phyloP scores from a whole-genome alignment of 1,140 invertebrate species.

The Hycleus phaleratus region DNA sequence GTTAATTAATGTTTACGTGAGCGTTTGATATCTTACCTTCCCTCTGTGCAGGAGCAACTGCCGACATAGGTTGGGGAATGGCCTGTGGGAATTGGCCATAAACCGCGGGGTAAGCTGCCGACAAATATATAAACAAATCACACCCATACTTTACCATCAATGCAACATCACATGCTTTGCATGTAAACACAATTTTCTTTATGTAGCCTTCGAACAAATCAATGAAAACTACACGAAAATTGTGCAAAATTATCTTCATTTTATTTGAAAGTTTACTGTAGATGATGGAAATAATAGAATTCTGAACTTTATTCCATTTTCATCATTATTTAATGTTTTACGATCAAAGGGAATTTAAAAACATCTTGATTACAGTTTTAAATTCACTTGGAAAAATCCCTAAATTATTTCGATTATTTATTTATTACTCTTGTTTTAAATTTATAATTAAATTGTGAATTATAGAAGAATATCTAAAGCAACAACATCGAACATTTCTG shows the following conservation, averaged over 20 bases:
- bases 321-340: too few species aligned
- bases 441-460: too few species aligned
- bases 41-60: constrained; percentile 83
- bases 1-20: constrained; percentile 18
- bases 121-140: constrained; percentile 55
- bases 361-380: too few species aligned
- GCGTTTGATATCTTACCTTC: constrained; percentile 69
- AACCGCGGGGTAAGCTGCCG: constrained; percentile 88
- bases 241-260: too few species aligned
- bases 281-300: too few species aligned
- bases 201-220: too few species aligned
- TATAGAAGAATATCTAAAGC: constrained; percentile 17
- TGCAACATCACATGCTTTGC: constrained; percentile 32
- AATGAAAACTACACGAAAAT: too few species aligned
- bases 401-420: too few species aligned
- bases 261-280: too few species aligned
- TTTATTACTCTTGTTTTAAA: neutral
- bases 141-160: constrained; percentile 41
- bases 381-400: too few species aligned
- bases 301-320: too few species aligned
- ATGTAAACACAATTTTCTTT: neutral
- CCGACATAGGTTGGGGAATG: constrained; percentile 82
- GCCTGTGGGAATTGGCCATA: constrained; percentile 94
- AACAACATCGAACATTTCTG: constrained; percentile 23
- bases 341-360: too few species aligned